Evolutionary conservation across 2,113 vertebrate genomes (phyloP).

Genomic region (Dicrurus megarhynchus): DNA sequence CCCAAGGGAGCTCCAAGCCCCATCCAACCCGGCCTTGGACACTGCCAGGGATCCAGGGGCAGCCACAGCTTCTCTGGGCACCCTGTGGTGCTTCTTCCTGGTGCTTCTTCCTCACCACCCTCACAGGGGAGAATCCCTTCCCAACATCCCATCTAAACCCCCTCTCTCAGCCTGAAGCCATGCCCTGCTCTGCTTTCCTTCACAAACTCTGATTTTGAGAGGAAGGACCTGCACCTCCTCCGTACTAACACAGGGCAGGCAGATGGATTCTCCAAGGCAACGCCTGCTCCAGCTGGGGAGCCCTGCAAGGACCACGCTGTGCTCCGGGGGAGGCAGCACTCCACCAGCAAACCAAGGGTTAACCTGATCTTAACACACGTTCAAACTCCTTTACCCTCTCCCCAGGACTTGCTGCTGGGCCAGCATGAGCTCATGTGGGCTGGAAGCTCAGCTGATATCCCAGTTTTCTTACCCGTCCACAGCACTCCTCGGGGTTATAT

Average conservation of each 20-base stretch:
- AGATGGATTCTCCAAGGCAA: background rate
- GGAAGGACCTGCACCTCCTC: background rate
- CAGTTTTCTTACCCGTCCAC: background rate
- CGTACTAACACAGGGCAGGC: background rate
- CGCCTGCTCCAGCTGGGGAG: background rate
- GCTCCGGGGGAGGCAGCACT: background rate
- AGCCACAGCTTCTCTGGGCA: background rate
- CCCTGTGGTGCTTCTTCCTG: too few relatives aligned
- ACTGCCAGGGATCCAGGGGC: background rate
- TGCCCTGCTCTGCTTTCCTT: background rate
- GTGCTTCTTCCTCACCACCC: background rate
- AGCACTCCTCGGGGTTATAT: conserved; percentile 5
- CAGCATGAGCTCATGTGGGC: conserved; percentile 55
- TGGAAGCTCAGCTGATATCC: conserved; percentile 34
- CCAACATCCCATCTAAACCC: background rate
- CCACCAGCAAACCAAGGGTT: background rate
- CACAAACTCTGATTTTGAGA: background rate
- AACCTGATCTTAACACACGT: accelerated
- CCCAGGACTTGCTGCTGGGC: background rate
- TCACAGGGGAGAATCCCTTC: background rate
- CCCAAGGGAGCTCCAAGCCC: background rate
- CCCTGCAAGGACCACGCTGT: background rate
- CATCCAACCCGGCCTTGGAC: background rate
- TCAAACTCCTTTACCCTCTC: background rate
- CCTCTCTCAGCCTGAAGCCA: background rate